A percentile compares a stretch with the other conserved stretches of the same genome.
These are phyloP conservation scores for Erethizon dorsatum DNA, from an alignment of 2,797 vertebrate genomes.

Conservation along the genomic window DNA sequence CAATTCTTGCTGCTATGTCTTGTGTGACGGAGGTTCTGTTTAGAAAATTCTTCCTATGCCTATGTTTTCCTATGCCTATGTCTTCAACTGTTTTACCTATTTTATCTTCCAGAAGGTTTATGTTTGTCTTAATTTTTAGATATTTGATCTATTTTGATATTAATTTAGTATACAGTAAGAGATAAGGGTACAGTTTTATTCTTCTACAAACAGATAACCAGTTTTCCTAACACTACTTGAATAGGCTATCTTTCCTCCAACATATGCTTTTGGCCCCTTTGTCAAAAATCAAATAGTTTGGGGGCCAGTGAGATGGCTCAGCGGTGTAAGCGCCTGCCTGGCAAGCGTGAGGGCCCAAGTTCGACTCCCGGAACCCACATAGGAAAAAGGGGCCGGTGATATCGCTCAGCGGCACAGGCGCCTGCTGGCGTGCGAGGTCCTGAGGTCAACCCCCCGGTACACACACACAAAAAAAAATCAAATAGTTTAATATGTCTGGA, in stretches of 20 bases:
- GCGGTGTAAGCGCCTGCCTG: too few species aligned
- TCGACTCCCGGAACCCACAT: too few species aligned
- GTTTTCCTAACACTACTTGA: background rate
- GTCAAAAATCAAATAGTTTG: background rate
- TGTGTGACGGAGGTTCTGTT: background rate
- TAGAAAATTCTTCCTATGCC: background rate
- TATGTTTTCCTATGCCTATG: background rate
- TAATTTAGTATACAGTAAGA: background rate
- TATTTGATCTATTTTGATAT: background rate
- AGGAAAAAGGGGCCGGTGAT: too few species aligned
- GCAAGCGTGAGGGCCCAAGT: too few species aligned
- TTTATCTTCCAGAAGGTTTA: background rate
- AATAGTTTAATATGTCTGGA: too few species aligned
- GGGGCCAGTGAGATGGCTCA: too few species aligned
- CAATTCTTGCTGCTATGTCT: background rate
- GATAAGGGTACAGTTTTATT: background rate
- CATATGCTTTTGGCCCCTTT: too few species aligned
- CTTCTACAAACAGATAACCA: background rate
- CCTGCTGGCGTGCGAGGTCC: too few species aligned
- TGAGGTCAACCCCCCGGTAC: too few species aligned
- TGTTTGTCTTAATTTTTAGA: background rate
- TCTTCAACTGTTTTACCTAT: background rate
- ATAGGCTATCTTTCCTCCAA: background rate
- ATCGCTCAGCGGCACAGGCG: too few species aligned
- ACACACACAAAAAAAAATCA: too few species aligned